Evolutionary conservation across 2,113 vertebrate genomes (phyloP), one percentile per base, ranked within the genome.

Genomic region (Chloebia gouldiae): DNA sequence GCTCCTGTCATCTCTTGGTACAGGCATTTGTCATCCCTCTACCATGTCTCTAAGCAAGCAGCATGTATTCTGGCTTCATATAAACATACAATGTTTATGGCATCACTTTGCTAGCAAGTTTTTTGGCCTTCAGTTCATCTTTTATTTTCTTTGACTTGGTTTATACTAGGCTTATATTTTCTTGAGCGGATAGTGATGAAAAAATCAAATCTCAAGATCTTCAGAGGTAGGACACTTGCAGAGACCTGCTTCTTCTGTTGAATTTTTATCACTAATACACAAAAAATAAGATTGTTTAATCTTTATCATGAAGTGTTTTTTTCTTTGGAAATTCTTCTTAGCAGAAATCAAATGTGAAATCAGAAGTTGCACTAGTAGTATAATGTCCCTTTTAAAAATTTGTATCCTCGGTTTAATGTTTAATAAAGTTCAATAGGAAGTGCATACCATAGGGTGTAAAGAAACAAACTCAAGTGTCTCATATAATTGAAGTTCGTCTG

Each of bases 1-100:
- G 51, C 44, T 66, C 42, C 42, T 0, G 0, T 60, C 31, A 44
- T 7, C 8, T 30, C 3, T 39, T 19, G 23, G 35, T 31, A 50
- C 39, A 66, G 28, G 56, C 5, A 37, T 79, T 90, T 65, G 9
- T 76, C 42, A 35, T 30, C 21, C 13, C n/a, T 76, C n/a, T 60
- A 4, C 1, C 1, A 25, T 73, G 30, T 31, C 23, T 92, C 40
- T 91, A 53, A 57, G 45, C 7, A 81, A 86, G 31, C 35, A 61
- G 44, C 33, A 30, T 13, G 15, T 5, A 45, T 85, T 88, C n/a
- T 77, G 15, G 10, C 76, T 80, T 72, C 42, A 35, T 10, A 27
- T 70, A 63, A 81, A 59, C 5, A 66, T 23, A 30, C 19, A 24
- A 6, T 13, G 11, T 71, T 70, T 75, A 31, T 50, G 59, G 27